Base-by-base conservation (phyloP, 2,797 vertebrate genomes). In the Rhinichthys osculus region DNA sequence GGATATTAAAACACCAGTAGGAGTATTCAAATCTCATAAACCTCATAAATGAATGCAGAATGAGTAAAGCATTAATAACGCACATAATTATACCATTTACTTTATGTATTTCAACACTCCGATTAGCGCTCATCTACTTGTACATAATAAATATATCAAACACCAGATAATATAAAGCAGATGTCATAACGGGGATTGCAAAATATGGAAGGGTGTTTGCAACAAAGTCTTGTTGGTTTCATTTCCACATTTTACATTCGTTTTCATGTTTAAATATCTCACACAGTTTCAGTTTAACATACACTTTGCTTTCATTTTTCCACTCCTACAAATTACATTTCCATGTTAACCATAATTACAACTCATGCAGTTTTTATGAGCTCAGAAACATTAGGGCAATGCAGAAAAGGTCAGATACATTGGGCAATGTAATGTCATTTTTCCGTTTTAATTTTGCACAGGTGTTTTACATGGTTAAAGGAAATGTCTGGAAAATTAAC, bases 111-210 rank as follows among this genome's bases (percentile, higher is more conserved):
- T 40, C 0, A 62, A 82, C 70, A 62, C 27, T 6, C 23, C 14
- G n/a, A 38, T 14, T 9, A n/a, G 23, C 82, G 67, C 42, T 59
- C 38, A 21, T 54, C 16, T 30, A 42, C 67, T 42, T 42, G 27
- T 50, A 30, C 47, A 72, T 30, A 42, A 84, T 77, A 69, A 84
- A 69, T 78, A 77, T 11, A 67, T 67, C 19, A 42, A 74, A n/a
- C 77, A 44, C 19, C 57, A 44, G 57, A 44, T 79, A 30, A 79
- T 64, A 13, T 30, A 78, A 78, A 64, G 77, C n/a, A 66, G 64
- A 44, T 16, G 11, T 23, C 38, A 78, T 38, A 64, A 64, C 33
- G n/a, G 33, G 33, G 52, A 66, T 44, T 33, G 40, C 17, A 47
- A 33, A 14, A 67, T 21, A 50, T 23, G 27, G 27, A 80, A 11